Evolutionary conservation across 1,140 invertebrate species (phyloP).

Genomic region (Andrena cerasifolii): DNA sequence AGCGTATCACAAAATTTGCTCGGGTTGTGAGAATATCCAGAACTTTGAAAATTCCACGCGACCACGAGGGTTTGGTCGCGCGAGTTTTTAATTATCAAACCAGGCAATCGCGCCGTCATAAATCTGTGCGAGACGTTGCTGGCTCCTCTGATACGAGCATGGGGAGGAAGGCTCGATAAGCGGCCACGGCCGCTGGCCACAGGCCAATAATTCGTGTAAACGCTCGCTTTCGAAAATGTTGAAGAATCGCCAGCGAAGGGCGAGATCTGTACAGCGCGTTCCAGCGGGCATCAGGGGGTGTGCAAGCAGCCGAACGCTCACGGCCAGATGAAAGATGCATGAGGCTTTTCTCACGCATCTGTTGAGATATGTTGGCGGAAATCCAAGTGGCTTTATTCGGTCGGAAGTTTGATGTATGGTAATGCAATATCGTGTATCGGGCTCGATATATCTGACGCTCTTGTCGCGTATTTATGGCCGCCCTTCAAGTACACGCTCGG

Average conservation of each 20-base stretch:
- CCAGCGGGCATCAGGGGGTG: not conserved
- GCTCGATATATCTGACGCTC: not conserved
- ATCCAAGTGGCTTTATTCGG: slow-evolving; percentile 25
- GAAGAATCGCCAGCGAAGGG: not conserved
- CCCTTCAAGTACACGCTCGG: not conserved
- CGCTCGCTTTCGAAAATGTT: not conserved
- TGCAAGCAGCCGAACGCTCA: not conserved
- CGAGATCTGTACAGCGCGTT: not conserved
- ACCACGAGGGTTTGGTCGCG: not conserved
- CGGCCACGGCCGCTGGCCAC: not conserved
- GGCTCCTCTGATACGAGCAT: not conserved
- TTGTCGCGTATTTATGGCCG: not conserved
- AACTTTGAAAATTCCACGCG: not conserved
- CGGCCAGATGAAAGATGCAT: slow-evolving; percentile 23
- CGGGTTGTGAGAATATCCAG: too few relatives aligned
- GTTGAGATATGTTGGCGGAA: slow-evolving; percentile 7
- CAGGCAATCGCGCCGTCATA: not conserved
- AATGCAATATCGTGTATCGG: not conserved
- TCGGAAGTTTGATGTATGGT: not conserved
- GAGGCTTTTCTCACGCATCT: slow-evolving; percentile 32
- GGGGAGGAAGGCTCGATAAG: not conserved
- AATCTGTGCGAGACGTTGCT: not conserved
- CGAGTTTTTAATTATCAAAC: slow-evolving; percentile 20
- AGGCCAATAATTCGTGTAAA: slow-evolving; percentile 29
- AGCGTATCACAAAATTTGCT: too few relatives aligned